Conservation (phyloP, 2,797 vertebrate species). For the Denticeps clupeoides region DNA sequence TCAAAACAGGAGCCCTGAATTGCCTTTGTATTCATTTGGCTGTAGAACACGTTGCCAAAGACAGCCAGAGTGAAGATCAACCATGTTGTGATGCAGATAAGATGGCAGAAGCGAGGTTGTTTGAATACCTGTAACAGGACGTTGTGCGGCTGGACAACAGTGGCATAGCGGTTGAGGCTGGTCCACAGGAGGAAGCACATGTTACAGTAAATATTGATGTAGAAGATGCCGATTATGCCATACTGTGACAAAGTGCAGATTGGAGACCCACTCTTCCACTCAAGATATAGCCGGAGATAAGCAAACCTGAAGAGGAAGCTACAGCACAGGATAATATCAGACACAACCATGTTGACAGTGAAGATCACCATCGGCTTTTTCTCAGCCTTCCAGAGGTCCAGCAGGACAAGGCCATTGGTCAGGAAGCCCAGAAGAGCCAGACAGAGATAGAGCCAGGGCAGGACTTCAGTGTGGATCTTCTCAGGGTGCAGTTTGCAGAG, state of each 20-base stretch:
- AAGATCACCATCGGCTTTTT: conserved; percentile 27
- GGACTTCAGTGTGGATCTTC: not conserved
- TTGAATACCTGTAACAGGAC: conserved; percentile 13
- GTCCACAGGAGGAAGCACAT: conserved; percentile 31
- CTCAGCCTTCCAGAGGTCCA: conserved; percentile 19
- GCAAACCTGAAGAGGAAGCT: conserved; percentile 23
- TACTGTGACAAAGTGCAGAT: conserved; percentile 1
- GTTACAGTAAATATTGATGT: conserved; percentile 30
- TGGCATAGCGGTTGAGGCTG: conserved; percentile 29
- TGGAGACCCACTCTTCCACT: conserved; percentile 5
- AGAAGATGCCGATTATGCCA: conserved; percentile 16
- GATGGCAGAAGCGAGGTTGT: conserved; percentile 1
- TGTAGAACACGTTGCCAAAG: not conserved
- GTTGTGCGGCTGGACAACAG: conserved; percentile 17
- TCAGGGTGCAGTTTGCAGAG: not conserved
- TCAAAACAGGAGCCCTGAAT: conserved; percentile 14
- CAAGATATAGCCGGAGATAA: not conserved
- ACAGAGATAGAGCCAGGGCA: conserved; percentile 24
- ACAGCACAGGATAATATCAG: conserved; percentile 27
- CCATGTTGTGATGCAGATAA: conserved; percentile 25
- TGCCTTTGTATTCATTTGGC: not conserved
- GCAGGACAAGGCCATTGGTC: conserved; percentile 19
- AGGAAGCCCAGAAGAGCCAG: conserved; percentile 24
- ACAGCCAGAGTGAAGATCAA: not conserved
- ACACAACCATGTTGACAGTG: conserved; percentile 23